These are phyloP conservation scores for Samia ricini DNA, from an alignment of 1,140 invertebrate species.

Conservation along the genomic window DNA sequence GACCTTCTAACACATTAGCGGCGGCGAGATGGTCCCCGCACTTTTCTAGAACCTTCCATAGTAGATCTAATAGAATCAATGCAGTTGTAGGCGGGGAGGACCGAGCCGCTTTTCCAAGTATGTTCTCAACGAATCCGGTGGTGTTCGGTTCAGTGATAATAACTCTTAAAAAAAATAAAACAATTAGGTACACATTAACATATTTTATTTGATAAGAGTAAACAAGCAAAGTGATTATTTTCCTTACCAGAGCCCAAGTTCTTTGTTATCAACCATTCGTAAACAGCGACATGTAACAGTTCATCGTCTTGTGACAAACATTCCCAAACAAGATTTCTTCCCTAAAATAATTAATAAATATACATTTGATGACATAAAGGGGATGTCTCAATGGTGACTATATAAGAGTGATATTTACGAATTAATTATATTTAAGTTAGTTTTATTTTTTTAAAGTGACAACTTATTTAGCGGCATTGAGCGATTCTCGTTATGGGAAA, in stretches of 20 bases:
- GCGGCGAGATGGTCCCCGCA: conserved; percentile 94
- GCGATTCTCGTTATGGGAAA: too few relatives aligned
- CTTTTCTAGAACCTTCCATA: conserved; percentile 98
- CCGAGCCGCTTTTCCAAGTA: conserved; percentile 83
- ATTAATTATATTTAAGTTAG: too few relatives aligned
- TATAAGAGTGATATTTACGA: too few relatives aligned
- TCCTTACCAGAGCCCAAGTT: conserved; percentile 70
- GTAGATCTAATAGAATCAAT: conserved; percentile 87
- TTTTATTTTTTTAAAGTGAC: too few relatives aligned
- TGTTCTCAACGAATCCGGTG: conserved; percentile 88
- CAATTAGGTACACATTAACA: conserved; percentile 1
- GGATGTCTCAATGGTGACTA: too few relatives aligned
- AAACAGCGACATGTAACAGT: conserved; percentile 92
- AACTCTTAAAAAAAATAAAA: conserved; percentile 79
- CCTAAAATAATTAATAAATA: conserved; percentile 44
- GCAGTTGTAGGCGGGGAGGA: conserved; percentile 69
- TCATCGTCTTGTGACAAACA: conserved; percentile 85
- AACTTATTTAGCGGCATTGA: too few relatives aligned
- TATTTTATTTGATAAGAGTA: not conserved
- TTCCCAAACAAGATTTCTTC: conserved; percentile 69
- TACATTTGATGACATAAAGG: conserved; percentile 2
- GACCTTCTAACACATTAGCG: conserved; percentile 92
- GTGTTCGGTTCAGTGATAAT: conserved; percentile 79
- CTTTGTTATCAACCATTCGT: conserved; percentile 94
- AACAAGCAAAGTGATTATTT: not conserved